Evolutionary conservation across 2,113 vertebrate genomes (phyloP).

Genomic region (Australoheros scitulus): DNA sequence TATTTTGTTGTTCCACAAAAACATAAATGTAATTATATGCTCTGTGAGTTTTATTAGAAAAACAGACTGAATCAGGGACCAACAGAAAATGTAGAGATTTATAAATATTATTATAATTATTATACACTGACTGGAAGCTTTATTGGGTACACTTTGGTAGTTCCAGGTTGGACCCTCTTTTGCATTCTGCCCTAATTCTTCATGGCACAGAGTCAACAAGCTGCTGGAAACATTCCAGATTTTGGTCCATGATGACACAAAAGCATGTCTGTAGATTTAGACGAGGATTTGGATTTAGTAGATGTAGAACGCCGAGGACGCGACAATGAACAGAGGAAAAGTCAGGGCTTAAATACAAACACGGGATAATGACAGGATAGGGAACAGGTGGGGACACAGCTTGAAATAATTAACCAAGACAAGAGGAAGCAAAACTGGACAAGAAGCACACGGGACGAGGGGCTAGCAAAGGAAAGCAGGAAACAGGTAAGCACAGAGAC

Average conservation of each 20-base stretch:
- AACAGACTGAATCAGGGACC: neutral
- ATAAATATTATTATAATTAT: neutral
- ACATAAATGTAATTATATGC: neutral
- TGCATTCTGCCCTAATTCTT: neutral
- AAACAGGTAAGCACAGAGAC: too few relatives aligned
- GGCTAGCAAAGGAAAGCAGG: too few relatives aligned
- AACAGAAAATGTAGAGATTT: neutral
- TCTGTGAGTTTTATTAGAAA: neutral
- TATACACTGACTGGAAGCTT: neutral
- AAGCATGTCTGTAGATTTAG: neutral
- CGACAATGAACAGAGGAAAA: too few relatives aligned
- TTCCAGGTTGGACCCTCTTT: neutral
- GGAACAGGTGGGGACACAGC: too few relatives aligned
- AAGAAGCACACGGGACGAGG: too few relatives aligned
- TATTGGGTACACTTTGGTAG: neutral
- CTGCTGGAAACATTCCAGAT: neutral
- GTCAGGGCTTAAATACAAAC: too few relatives aligned
- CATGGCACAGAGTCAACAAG: neutral
- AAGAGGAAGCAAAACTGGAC: too few relatives aligned
- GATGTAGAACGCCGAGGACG: too few relatives aligned
- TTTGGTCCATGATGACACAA: neutral
- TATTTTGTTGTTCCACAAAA: slow-evolving; percentile 9
- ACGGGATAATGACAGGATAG: too few relatives aligned
- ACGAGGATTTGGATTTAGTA: too few relatives aligned
- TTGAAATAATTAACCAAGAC: too few relatives aligned